Conservation (phyloP, 2,888 invertebrate genomes). For the Clepsis dumicolana region DNA sequence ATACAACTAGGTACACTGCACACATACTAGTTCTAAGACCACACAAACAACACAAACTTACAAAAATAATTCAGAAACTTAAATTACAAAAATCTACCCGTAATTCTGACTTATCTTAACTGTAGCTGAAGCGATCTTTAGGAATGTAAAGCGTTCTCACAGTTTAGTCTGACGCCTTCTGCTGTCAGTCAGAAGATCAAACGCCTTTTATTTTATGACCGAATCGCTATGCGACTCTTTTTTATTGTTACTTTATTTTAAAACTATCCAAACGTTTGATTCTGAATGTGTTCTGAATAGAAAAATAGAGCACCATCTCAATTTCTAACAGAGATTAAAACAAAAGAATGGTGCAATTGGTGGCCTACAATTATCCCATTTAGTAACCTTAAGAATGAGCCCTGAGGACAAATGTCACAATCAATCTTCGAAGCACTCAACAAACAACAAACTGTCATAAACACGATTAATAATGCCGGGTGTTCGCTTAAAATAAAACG, state of each 20-base stretch:
- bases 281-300: background rate
- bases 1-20: conserved; percentile 67
- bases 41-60: background rate
- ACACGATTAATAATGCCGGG: conserved; percentile 36
- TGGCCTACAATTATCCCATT: background rate
- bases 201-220: conserved; percentile 30
- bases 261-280: conserved; percentile 14
- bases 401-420: conserved; percentile 38
- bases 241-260: conserved; percentile 24
- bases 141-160: conserved; percentile 15
- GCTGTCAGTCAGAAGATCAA: conserved; percentile 36
- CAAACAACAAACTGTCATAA: conserved; percentile 37
- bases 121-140: background rate
- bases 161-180: conserved; percentile 20
- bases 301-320: conserved; percentile 1
- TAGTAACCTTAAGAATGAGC: conserved; percentile 5
- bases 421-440: conserved; percentile 34
- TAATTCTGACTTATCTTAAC: background rate
- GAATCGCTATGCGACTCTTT: conserved; percentile 24
- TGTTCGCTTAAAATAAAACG: conserved; percentile 21
- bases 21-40: conserved; percentile 44
- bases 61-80: background rate
- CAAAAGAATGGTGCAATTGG: background rate
- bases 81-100: background rate
- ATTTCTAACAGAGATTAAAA: background rate